These are phyloP conservation scores for Teleiodes luculella DNA, from an alignment of 2,888 invertebrate genomes.

Conservation along the genomic window DNA sequence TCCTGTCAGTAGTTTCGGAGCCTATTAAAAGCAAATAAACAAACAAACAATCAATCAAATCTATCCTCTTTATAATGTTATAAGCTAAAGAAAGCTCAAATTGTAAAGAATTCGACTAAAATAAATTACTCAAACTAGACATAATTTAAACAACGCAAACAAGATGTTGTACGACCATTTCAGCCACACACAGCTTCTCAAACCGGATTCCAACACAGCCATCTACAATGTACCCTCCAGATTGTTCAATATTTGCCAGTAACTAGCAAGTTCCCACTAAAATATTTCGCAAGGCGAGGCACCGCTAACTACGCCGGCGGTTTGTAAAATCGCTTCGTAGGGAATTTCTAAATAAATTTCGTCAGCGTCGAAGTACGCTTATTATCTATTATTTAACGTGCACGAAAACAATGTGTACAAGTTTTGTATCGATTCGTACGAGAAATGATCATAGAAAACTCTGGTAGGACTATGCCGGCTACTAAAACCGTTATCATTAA, in stretches of 20 bases:
- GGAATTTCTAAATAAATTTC: conserved; percentile 22
- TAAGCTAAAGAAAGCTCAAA: too few species aligned
- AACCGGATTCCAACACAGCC: background rate
- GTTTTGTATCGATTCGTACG: too few species aligned
- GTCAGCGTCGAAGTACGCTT: conserved; percentile 16
- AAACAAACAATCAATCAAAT: too few species aligned
- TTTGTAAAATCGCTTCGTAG: conserved; percentile 8
- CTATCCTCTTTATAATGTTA: too few species aligned
- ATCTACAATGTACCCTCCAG: background rate
- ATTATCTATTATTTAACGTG: conserved; percentile 34
- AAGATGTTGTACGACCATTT: too few species aligned
- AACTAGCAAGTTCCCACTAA: conserved; percentile 8
- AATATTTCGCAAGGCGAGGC: background rate
- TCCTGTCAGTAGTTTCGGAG: too few species aligned
- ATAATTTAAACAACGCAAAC: too few species aligned
- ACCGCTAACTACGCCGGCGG: background rate
- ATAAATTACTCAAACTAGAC: too few species aligned
- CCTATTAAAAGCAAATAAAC: too few species aligned
- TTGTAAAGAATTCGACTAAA: too few species aligned
- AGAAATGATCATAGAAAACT: background rate
- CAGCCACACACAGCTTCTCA: background rate
- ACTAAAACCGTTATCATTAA: too few species aligned
- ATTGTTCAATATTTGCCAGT: conserved; percentile 10
- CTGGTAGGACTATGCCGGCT: too few species aligned
- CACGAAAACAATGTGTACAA: conserved; percentile 36